Evolutionary conservation across 2,113 vertebrate species (phyloP).

Genomic region (Chionomys nivalis): DNA sequence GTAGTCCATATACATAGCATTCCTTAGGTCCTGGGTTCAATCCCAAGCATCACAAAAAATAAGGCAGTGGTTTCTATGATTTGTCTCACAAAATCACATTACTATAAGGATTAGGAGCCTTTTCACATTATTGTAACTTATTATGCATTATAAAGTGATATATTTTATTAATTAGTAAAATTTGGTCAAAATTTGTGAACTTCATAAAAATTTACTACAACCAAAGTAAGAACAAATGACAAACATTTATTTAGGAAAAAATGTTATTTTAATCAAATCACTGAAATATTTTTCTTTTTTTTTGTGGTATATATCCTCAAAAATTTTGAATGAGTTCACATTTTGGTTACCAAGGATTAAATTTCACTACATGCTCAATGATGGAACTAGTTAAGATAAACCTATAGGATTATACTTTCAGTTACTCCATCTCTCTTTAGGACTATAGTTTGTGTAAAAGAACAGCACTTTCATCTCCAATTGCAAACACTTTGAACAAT

Average conservation of each 20-base stretch:
- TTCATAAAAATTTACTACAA: background rate
- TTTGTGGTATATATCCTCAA: background rate
- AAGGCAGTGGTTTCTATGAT: background rate
- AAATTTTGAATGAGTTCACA: background rate
- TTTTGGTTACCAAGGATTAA: background rate
- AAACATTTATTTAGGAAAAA: constrained; percentile 14
- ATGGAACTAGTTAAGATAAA: background rate
- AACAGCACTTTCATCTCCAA: background rate
- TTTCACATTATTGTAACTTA: background rate
- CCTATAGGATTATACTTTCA: background rate
- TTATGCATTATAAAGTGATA: background rate
- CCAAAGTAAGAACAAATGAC: background rate
- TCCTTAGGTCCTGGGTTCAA: background rate
- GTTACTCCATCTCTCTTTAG: background rate
- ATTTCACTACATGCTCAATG: background rate
- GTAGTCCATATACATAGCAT: background rate
- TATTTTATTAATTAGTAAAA: background rate
- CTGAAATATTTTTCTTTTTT: background rate
- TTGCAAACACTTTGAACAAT: background rate
- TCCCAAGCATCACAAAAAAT: background rate
- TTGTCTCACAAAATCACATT: background rate
- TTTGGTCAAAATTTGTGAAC: background rate
- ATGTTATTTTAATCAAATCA: background rate
- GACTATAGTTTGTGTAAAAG: background rate
- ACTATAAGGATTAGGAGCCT: background rate